A percentile compares a stretch with the other conserved stretches of the same genome.
phyloP scores from a whole-genome alignment of 2,113 vertebrate genomes.

The Sapayoa aenigma region DNA sequence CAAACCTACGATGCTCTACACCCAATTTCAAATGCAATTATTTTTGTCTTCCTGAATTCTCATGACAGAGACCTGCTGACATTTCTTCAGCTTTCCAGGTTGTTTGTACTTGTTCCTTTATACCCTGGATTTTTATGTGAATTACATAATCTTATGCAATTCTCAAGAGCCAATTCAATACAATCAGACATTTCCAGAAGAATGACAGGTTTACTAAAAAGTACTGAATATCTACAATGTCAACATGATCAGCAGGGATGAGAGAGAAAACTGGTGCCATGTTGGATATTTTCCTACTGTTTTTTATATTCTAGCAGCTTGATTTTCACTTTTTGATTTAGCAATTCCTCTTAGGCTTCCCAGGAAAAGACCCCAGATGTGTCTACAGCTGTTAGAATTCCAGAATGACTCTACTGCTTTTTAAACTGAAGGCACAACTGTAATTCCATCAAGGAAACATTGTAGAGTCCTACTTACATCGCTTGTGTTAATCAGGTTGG shows the following conservation, averaged over 20 bases:
- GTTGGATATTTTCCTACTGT: neutral
- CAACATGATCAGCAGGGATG: neutral
- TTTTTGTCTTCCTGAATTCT: neutral
- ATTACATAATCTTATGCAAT: neutral
- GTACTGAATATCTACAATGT: neutral
- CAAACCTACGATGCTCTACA: neutral
- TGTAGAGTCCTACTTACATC: slow-evolving; percentile 71
- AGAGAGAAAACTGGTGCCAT: neutral
- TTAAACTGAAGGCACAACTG: neutral
- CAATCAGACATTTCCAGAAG: neutral
- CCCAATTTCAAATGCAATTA: neutral
- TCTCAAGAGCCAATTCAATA: neutral
- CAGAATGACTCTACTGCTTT: neutral
- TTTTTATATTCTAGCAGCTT: neutral
- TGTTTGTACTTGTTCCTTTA: neutral
- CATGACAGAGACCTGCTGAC: neutral
- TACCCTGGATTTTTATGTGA: neutral
- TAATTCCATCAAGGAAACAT: neutral
- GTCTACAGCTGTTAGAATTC: neutral
- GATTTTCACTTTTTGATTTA: neutral
- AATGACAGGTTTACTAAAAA: neutral
- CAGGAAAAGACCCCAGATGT: neutral
- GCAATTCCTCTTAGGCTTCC: neutral
- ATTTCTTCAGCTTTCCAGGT: neutral
- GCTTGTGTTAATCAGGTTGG: slow-evolving; percentile 86